Evolutionary conservation across 2,113 vertebrate genomes (phyloP).

Genomic region (Etheostoma spectabile): DNA sequence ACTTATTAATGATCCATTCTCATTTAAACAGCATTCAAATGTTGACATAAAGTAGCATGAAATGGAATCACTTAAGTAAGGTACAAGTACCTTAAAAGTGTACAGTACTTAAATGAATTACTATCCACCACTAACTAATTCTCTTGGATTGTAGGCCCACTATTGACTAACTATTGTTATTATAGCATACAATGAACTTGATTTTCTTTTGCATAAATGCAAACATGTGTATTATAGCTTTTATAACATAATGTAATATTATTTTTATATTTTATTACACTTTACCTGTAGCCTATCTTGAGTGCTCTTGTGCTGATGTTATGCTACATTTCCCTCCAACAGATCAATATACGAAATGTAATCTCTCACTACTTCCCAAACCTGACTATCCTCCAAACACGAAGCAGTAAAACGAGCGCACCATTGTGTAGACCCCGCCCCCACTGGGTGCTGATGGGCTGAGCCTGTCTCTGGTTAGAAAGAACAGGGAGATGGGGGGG

Average conservation of each 20-base stretch:
- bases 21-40: background rate
- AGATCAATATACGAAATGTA: no score
- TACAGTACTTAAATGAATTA: no score
- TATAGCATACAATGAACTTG: no score
- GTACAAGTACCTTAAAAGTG: no score
- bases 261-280: background rate
- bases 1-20: background rate
- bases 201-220: background rate
- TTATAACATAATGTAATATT: background rate
- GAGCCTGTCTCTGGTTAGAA: conserved; percentile 27
- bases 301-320: background rate
- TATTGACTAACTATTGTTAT: no score
- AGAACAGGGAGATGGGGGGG: conserved; percentile 29
- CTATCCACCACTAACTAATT: no score
- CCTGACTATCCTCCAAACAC: background rate
- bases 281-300: background rate
- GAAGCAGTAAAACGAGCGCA: conserved; percentile 47
- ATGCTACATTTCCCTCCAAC: background rate
- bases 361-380: background rate
- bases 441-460: conserved; percentile 23
- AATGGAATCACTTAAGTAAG: background rate
- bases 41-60: background rate
- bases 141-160: no score
- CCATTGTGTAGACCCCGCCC: conserved; percentile 48
- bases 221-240: background rate